Percentiles rank a stretch among this genome's conserved stretches.
phyloP scores from a whole-genome alignment of 2,797 vertebrate genomes.

The Enteromius treurensis region DNA sequence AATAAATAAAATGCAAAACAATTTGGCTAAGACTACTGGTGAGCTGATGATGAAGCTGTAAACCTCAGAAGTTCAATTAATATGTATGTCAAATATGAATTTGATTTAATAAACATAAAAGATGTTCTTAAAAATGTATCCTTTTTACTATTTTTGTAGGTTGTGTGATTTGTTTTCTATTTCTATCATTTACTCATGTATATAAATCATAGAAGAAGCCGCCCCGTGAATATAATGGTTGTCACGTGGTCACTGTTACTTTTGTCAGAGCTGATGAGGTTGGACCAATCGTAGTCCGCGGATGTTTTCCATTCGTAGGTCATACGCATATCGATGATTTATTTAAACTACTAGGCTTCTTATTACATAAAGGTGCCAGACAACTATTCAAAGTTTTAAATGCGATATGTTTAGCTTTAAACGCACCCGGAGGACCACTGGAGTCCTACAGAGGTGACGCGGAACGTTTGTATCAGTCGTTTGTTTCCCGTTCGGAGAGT shows the following conservation, averaged over 20 bases:
- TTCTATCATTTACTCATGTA: no score
- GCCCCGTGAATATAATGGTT: no score
- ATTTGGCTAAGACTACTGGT: slow-evolving; percentile 60
- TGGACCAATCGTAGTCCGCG: background rate
- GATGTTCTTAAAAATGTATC: slow-evolving; percentile 83
- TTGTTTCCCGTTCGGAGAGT: background rate
- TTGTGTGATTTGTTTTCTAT: background rate
- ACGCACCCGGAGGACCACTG: background rate
- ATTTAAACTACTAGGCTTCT: background rate
- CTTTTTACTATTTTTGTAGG: slow-evolving; percentile 1
- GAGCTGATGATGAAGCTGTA: slow-evolving; percentile 76
- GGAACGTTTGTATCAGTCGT: background rate
- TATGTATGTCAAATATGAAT: slow-evolving; percentile 84
- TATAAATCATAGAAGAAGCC: background rate
- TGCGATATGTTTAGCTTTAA: no score
- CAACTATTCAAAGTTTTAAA: background rate
- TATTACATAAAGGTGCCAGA: background rate
- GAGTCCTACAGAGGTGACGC: background rate
- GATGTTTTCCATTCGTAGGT: no score
- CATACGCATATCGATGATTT: no score
- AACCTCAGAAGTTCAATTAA: slow-evolving; percentile 86
- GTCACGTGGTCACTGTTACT: background rate
- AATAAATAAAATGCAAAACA: slow-evolving; percentile 64
- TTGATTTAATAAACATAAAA: slow-evolving; percentile 92
- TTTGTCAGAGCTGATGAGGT: background rate